A percentile compares a stretch with the other conserved stretches of the same genome.
phyloP scores from a whole-genome alignment of 2,113 vertebrate species.

The Aldabrachelys gigantea region DNA sequence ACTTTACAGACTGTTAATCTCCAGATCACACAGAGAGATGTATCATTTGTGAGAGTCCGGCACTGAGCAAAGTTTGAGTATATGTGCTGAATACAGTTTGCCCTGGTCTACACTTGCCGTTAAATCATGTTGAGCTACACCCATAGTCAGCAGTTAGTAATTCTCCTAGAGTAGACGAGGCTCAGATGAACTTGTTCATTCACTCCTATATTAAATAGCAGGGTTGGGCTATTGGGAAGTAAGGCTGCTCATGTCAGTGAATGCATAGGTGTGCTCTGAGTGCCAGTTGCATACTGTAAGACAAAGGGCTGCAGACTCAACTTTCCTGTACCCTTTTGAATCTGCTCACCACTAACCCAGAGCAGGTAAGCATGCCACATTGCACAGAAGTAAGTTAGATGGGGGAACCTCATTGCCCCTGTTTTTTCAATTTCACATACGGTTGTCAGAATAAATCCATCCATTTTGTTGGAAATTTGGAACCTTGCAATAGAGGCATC shows the following conservation, averaged over 20 bases:
- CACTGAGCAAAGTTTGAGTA: neutral
- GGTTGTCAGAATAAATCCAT: neutral
- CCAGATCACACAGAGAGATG: neutral
- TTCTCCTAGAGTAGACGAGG: neutral
- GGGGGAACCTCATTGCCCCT: neutral
- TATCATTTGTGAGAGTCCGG: neutral
- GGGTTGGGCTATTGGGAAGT: neutral
- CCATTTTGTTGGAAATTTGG: neutral
- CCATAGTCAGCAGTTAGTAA: neutral
- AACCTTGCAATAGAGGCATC: neutral
- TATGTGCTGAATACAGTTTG: neutral
- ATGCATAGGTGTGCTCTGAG: neutral
- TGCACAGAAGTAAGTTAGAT: neutral
- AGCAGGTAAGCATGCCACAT: neutral
- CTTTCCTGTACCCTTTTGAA: neutral
- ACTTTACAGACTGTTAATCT: neutral
- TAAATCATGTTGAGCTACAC: neutral
- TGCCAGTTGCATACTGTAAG: neutral
- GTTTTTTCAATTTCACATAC: neutral
- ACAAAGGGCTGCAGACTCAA: neutral
- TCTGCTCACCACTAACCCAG: neutral
- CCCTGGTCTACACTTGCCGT: neutral
- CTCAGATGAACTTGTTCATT: neutral
- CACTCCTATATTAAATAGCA: neutral
- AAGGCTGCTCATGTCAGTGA: neutral